A percentile compares a stretch with the other conserved stretches of the same genome.
These are phyloP conservation scores for Sesamia nonagrioides DNA, from an alignment of 1,140 invertebrate species.

Conservation along the genomic window DNA sequence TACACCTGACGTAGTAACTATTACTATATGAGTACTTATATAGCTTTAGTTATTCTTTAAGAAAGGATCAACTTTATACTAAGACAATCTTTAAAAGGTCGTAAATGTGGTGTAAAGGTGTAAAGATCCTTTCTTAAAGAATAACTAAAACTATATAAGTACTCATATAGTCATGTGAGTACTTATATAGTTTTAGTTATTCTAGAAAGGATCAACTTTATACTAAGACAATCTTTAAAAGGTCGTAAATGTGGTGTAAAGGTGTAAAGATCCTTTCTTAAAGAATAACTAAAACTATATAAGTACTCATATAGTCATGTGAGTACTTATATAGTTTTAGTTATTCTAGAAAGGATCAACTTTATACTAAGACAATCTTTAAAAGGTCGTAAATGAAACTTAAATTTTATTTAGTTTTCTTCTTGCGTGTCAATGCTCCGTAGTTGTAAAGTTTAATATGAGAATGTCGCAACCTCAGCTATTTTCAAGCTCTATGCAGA, in stretches of 20 bases:
- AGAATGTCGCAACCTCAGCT: slow-evolving; percentile 13
- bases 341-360: not conserved
- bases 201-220: not conserved
- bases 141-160: too few species aligned
- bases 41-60: not conserved
- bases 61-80: not conserved
- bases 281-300: too few species aligned
- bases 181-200: too few species aligned
- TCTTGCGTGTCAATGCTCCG: not conserved
- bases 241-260: not conserved
- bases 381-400: not conserved
- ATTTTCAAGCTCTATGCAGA: slow-evolving; percentile 9
- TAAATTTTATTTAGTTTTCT: not conserved
- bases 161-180: not conserved
- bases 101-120: too few species aligned
- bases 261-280: too few species aligned
- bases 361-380: not conserved
- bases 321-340: not conserved
- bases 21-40: not conserved
- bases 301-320: not conserved
- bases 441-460: not conserved
- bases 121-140: too few species aligned
- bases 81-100: not conserved
- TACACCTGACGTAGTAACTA: slow-evolving; percentile 8
- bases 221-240: not conserved